These are phyloP conservation scores for Nibea albiflora DNA, from an alignment of 2,113 vertebrate genomes.

Conservation along the genomic window DNA sequence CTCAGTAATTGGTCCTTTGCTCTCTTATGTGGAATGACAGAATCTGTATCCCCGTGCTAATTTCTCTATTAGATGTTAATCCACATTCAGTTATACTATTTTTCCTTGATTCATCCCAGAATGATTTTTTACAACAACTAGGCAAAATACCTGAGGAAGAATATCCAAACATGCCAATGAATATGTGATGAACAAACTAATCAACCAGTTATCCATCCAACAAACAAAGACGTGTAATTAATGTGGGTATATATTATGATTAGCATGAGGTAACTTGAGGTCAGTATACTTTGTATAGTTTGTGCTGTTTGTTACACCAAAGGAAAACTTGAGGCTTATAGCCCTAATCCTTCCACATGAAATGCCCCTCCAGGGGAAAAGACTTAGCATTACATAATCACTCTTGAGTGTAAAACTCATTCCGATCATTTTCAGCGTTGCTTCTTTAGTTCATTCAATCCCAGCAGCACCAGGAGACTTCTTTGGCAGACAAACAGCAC, in stretches of 20 bases:
- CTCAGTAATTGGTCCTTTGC: background rate
- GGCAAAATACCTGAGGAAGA: background rate
- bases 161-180: background rate
- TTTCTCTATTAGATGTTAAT: conserved; percentile 28
- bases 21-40: background rate
- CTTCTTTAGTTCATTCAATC: background rate
- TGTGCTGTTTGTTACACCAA: conserved; percentile 31
- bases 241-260: background rate
- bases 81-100: conserved; percentile 6
- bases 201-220: background rate
- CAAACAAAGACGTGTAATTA: background rate
- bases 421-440: background rate
- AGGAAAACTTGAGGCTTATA: conserved; percentile 34
- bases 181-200: conserved; percentile 1
- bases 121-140: background rate
- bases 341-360: conserved; percentile 42
- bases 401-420: conserved; percentile 2
- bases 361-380: conserved; percentile 25
- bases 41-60: background rate
- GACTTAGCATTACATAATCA: conserved; percentile 46
- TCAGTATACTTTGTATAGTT: background rate
- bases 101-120: conserved; percentile 6
- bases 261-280: conserved; percentile 1
- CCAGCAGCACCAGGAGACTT: background rate
- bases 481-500: background rate